A percentile compares a stretch with the other conserved stretches of the same genome.
Evolutionary conservation across 2,113 vertebrate genomes (phyloP).

Genomic region (Cairina moschata): DNA sequence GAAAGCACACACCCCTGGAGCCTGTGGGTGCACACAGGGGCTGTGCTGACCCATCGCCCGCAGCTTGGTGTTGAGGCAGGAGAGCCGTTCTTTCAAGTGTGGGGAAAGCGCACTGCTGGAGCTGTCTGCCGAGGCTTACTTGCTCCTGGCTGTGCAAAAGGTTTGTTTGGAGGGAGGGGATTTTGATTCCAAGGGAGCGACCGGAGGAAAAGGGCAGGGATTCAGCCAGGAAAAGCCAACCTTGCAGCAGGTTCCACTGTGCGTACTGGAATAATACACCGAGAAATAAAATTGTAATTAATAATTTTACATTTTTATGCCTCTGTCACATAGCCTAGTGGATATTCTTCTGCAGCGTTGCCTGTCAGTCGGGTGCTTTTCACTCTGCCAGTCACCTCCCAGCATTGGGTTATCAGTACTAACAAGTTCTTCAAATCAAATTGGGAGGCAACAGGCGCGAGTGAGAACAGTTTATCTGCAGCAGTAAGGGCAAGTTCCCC

Average conservation of each 20-base stretch:
- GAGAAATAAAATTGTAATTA: background rate
- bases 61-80: background rate
- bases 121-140: background rate
- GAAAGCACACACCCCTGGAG: background rate
- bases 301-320: background rate
- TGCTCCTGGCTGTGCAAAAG: background rate
- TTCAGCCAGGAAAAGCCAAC: background rate
- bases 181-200: background rate
- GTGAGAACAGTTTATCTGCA: background rate
- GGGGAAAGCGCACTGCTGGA: background rate
- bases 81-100: background rate
- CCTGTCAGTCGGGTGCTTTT: background rate
- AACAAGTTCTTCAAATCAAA: conserved; percentile 29
- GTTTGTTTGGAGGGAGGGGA: background rate
- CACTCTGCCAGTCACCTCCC: background rate
- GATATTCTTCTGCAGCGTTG: background rate
- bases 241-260: background rate
- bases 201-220: background rate
- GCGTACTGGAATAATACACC: background rate
- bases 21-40: background rate
- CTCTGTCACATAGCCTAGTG: background rate
- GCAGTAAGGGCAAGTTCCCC: background rate
- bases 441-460: background rate
- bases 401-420: conserved; percentile 22
- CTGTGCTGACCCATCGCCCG: background rate